Base-by-base conservation (phyloP, 2,888 invertebrate species). In the Neoitamus cyanurus region DNA sequence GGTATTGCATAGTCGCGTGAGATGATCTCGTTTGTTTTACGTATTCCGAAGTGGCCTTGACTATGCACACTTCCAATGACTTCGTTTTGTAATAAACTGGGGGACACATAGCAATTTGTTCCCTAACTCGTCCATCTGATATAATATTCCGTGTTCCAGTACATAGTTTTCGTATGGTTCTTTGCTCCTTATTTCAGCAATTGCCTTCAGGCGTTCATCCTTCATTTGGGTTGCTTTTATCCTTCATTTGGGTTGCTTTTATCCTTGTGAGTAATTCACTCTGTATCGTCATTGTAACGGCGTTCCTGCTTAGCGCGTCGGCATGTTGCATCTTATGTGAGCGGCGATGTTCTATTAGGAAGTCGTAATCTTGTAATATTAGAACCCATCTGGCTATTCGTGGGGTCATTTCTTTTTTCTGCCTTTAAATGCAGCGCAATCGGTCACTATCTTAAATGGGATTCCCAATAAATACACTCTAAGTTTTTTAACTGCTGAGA, bases 61-160 rank as follows among this genome's bases (percentile, higher is more conserved):
- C 89, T 89, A 86, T 90, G 90, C 0, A 87, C 86, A 30, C 68
- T 87, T 72, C 86, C 87, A 6, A 91, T 90, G 3, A 91, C 87
- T 84, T 90, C 88, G 1, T 42, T 82, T 84, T 89, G 88, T 88
- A 91, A n/a, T 88, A 1, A 20, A 20, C 37, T 86, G 88, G 0
- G 91, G 90, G n/a, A 90, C 87, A 0, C 88, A 88, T 4, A 89
- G 83, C 0, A 88, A 4, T 0, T 80, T 42, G 37, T 46, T 28
- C 0, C 82, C 85, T n/a, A n/a, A 11, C 69, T 69, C 25, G 9
- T 25, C 20, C 13, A 7, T 34, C 34, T 72, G n/a, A 9, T 31
- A 34, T 6, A 72, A 11, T 4, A 72, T 15, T 1, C 72, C 72
- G 9, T n/a, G 13, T 9, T 72, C 6, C 13, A 37, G 7, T 37